These are phyloP conservation scores for Megathymus violae DNA, from an alignment of 1,140 invertebrate genomes.

Conservation along the genomic window DNA sequence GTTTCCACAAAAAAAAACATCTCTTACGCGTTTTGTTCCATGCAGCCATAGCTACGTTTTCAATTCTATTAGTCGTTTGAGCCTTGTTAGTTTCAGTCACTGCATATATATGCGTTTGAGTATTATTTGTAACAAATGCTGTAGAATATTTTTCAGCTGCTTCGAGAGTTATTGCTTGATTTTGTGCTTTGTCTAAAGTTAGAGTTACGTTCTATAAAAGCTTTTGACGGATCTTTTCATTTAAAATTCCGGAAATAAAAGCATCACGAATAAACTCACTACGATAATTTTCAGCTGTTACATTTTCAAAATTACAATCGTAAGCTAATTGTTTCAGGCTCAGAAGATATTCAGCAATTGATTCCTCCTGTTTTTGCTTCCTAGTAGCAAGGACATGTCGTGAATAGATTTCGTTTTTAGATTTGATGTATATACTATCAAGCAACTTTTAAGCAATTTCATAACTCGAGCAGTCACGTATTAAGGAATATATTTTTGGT, in stretches of 20 bases:
- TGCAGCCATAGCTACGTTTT: no score
- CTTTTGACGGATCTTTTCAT: slow-evolving; percentile 30
- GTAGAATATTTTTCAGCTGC: slow-evolving; percentile 34
- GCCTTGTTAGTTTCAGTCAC: not conserved
- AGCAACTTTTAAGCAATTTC: slow-evolving; percentile 24
- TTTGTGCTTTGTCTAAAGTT: slow-evolving; percentile 29
- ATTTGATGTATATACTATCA: slow-evolving; percentile 30
- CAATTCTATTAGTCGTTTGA: no score
- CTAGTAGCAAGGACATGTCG: slow-evolving; percentile 30
- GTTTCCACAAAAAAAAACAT: slow-evolving; percentile 36
- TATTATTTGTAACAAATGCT: not conserved
- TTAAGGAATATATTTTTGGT: slow-evolving; percentile 20
- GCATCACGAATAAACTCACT: slow-evolving; percentile 33
- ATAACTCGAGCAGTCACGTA: slow-evolving; percentile 24
- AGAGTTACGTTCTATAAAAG: slow-evolving; percentile 32
- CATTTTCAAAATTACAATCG: slow-evolving; percentile 35
- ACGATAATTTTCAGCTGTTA: slow-evolving; percentile 32
- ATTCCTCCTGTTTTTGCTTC: slow-evolving; percentile 35
- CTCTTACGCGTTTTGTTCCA: not conserved
- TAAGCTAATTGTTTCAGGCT: slow-evolving; percentile 33
- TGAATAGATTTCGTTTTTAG: slow-evolving; percentile 38
- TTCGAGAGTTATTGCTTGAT: slow-evolving; percentile 38
- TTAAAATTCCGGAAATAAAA: slow-evolving; percentile 38
- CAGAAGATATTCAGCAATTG: slow-evolving; percentile 29
- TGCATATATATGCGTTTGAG: not conserved